These are phyloP conservation scores for Leucopsar rothschildi DNA, from an alignment of 2,113 vertebrate genomes.

Conservation along the genomic window DNA sequence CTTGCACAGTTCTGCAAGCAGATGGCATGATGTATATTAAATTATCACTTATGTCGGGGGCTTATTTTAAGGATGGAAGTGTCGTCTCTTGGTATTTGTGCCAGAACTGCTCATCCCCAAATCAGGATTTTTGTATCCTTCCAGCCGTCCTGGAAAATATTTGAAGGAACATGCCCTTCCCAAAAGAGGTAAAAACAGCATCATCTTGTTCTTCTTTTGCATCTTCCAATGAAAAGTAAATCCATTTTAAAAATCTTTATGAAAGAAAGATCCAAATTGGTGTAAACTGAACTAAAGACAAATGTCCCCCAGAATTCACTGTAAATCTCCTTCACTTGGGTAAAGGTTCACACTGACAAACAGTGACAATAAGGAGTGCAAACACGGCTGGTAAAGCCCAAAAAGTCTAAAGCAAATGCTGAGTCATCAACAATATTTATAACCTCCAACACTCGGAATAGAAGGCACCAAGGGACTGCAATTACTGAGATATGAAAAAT, in stretches of 20 bases:
- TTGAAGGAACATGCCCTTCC: background rate
- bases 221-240: background rate
- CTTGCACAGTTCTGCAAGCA: slow-evolving; percentile 44
- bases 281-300: background rate
- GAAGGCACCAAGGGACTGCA: slow-evolving; percentile 12
- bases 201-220: background rate
- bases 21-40: slow-evolving; percentile 66
- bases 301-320: background rate
- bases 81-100: slow-evolving; percentile 50
- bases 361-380: background rate
- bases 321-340: background rate
- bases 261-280: background rate
- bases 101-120: slow-evolving; percentile 64
- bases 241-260: background rate
- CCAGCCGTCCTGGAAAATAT: slow-evolving; percentile 12
- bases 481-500: slow-evolving; percentile 39
- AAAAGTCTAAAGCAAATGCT: slow-evolving; percentile 38
- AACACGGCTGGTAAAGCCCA: background rate
- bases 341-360: background rate
- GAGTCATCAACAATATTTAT: slow-evolving; percentile 55
- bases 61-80: slow-evolving; percentile 63
- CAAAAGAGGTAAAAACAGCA: background rate
- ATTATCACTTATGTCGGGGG: slow-evolving; percentile 64
- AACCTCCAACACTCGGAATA: slow-evolving; percentile 24
- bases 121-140: slow-evolving; percentile 8